These are phyloP conservation scores for Melanotaenia parkinsoni DNA, from an alignment of 2,797 vertebrate species.

Conservation along the genomic window DNA sequence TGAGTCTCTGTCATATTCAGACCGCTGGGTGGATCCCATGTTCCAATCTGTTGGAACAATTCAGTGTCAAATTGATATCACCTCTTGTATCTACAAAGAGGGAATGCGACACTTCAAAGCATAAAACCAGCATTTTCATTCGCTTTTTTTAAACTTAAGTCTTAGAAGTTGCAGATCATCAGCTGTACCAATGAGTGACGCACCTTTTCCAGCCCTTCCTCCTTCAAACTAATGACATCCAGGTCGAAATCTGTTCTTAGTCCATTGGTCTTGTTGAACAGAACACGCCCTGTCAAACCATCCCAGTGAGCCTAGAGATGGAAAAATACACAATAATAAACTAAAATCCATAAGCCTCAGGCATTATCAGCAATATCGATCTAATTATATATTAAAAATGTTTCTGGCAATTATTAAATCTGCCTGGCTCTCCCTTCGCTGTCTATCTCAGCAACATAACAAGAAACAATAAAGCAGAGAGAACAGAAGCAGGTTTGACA, in stretches of 20 bases:
- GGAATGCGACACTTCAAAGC: constrained; percentile 30
- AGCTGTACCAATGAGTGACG: constrained; percentile 6
- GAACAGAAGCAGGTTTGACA: constrained; percentile 70
- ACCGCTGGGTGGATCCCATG: constrained; percentile 94
- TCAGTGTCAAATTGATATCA: constrained; percentile 43
- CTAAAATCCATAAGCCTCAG: constrained; percentile 29
- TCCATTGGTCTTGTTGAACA: constrained; percentile 97
- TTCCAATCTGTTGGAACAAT: constrained; percentile 90
- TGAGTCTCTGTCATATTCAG: constrained; percentile 97
- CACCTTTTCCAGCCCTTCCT: constrained; percentile 98
- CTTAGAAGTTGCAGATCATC: constrained; percentile 5
- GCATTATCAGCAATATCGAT: constrained; percentile 51
- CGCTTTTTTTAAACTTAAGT: background rate
- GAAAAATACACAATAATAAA: constrained; percentile 34
- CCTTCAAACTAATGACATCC: constrained; percentile 97
- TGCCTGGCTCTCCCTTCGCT: constrained; percentile 47
- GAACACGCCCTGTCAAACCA: constrained; percentile 95
- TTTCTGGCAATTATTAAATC: constrained; percentile 67
- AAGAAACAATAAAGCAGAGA: constrained; percentile 63
- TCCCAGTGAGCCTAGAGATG: constrained; percentile 94
- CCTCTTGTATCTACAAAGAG: constrained; percentile 18
- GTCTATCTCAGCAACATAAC: constrained; percentile 69
- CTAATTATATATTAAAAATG: constrained; percentile 42
- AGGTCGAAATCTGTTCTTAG: constrained; percentile 97
- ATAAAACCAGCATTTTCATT: background rate